Percentiles rank a stretch among this genome's conserved stretches.
These are phyloP conservation scores for Falco berigora DNA, from an alignment of 2,797 vertebrate species.

Conservation along the genomic window DNA sequence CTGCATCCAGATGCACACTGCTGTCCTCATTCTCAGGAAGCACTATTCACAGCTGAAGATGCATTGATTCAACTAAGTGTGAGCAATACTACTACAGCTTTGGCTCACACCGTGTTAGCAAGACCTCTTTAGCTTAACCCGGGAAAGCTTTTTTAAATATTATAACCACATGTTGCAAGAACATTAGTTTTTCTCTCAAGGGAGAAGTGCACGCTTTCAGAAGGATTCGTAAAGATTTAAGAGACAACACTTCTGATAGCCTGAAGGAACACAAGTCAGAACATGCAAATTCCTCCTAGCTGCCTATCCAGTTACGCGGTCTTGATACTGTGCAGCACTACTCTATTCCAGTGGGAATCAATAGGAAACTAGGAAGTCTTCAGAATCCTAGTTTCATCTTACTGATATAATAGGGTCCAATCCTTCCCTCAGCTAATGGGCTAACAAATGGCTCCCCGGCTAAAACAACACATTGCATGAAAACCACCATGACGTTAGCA, in stretches of 20 bases:
- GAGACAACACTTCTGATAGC: background rate
- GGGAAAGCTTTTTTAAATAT: background rate
- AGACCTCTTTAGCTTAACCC: background rate
- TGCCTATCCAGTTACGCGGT: background rate
- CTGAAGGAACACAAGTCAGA: background rate
- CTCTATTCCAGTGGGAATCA: background rate
- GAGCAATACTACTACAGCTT: background rate
- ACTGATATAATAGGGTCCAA: background rate
- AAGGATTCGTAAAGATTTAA: background rate
- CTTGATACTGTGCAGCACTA: background rate
- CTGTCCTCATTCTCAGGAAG: background rate
- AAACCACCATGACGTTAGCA: background rate
- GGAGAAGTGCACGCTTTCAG: background rate
- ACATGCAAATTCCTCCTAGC: background rate
- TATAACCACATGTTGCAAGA: background rate
- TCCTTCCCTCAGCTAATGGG: background rate
- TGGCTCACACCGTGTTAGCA: background rate
- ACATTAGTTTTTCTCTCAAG: background rate
- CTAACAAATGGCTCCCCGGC: background rate
- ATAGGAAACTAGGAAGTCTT: background rate
- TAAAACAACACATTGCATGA: background rate
- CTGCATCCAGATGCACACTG: background rate
- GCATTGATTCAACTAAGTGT: background rate
- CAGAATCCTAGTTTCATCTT: background rate
- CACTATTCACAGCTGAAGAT: background rate